These are phyloP conservation scores for Carduelis carduelis DNA, from an alignment of 2,797 vertebrate species.

Conservation along the genomic window DNA sequence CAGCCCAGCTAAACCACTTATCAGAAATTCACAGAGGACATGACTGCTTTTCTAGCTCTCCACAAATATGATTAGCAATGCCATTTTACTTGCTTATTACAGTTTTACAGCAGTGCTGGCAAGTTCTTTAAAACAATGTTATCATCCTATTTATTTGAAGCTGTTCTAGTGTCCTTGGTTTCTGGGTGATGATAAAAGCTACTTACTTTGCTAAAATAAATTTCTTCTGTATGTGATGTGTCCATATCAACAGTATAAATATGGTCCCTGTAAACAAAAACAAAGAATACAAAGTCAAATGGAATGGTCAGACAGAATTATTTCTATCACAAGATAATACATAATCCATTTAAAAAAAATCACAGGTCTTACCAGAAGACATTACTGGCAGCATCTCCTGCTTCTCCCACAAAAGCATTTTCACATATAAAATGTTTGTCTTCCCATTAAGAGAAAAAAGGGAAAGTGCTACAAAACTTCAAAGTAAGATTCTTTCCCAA, in stretches of 20 bases:
- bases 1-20: constrained; percentile 32
- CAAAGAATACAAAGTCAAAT: constrained; percentile 59
- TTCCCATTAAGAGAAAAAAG: not conserved
- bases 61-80: constrained; percentile 17
- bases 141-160: not conserved
- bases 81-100: constrained; percentile 30
- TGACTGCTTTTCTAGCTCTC: not conserved
- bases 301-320: not conserved
- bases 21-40: constrained; percentile 17
- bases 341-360: not conserved
- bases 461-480: not conserved
- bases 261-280: constrained; percentile 88
- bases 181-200: constrained; percentile 46
- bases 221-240: constrained; percentile 88
- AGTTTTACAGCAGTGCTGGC: not conserved
- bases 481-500: not conserved
- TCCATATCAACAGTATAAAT: constrained; percentile 98
- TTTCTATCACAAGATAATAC: constrained; percentile 7
- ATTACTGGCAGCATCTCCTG: not conserved
- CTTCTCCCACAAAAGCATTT: not conserved
- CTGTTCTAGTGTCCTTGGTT: not conserved
- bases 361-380: not conserved
- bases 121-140: constrained; percentile 1
- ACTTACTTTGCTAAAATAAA: constrained; percentile 99
- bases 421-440: not conserved